Conservation (phyloP, 2,888 invertebrate genomes). For the Leptura quadrifasciata region DNA sequence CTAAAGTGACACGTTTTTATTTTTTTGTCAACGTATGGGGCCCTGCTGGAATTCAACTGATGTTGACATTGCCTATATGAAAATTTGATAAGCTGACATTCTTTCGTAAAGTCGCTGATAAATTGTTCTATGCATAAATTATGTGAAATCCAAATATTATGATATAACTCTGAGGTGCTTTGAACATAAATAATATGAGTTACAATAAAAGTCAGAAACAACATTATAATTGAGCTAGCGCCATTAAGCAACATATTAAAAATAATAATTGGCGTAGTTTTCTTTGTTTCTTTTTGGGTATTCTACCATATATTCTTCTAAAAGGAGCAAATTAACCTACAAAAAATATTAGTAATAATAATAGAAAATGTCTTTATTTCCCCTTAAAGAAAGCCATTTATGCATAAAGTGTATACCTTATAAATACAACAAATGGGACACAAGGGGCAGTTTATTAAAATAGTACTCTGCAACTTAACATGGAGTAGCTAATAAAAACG, state of each 20-base stretch:
- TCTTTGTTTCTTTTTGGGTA: too few species aligned
- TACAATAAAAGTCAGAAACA: neutral
- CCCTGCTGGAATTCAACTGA: slow-evolving; percentile 60
- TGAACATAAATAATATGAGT: neutral
- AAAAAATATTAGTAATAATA: too few species aligned
- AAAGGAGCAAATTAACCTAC: too few species aligned
- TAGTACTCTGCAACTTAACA: too few species aligned
- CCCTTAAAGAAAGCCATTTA: too few species aligned
- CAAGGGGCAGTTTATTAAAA: too few species aligned
- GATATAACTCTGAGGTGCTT: neutral
- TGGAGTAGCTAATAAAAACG: too few species aligned
- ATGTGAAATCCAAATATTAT: neutral
- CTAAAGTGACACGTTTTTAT: slow-evolving; percentile 63
- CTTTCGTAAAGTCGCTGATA: slow-evolving; percentile 28
- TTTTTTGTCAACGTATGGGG: slow-evolving; percentile 58
- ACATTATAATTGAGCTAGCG: neutral
- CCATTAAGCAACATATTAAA: neutral
- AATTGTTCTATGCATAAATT: slow-evolving; percentile 15
- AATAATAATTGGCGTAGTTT: too few species aligned
- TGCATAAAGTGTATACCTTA: too few species aligned
- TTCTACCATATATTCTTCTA: too few species aligned
- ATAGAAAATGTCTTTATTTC: too few species aligned
- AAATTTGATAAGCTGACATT: slow-evolving; percentile 30
- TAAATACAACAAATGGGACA: too few species aligned
- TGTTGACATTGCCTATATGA: slow-evolving; percentile 29